A percentile compares a stretch with the other conserved stretches of the same genome.
phyloP scores from a whole-genome alignment of 2,113 vertebrate genomes.

The Piprites chloris region DNA sequence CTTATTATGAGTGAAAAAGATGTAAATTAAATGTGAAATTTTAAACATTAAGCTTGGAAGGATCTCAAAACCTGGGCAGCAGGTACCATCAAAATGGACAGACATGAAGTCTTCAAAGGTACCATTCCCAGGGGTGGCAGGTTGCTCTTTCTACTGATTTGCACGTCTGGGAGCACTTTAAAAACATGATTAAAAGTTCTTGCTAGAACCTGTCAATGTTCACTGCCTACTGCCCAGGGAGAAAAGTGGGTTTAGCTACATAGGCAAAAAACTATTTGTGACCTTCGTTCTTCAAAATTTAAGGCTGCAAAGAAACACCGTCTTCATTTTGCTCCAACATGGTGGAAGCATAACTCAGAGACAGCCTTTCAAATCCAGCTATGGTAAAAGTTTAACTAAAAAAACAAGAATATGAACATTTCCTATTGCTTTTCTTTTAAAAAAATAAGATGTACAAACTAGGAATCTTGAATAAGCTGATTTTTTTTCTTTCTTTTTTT shows the following conservation, averaged over 20 bases:
- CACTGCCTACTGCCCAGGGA: not conserved
- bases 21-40: not conserved
- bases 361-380: not conserved
- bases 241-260: not conserved
- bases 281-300: not conserved
- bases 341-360: not conserved
- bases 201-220: not conserved
- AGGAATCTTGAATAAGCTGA: not conserved
- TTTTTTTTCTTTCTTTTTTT: not conserved
- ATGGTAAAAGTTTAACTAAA: not conserved
- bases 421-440: not conserved
- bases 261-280: not conserved
- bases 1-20: not conserved
- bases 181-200: not conserved
- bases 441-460: not conserved
- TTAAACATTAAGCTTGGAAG: not conserved
- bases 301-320: not conserved
- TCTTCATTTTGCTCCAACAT: not conserved
- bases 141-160: not conserved
- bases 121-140: not conserved
- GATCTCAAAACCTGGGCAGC: not conserved
- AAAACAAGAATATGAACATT: not conserved
- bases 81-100: not conserved
- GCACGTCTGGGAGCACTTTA: not conserved
- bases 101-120: not conserved